These are phyloP conservation scores for Byasa hedistus DNA, from an alignment of 2,888 invertebrate genomes.

Conservation along the genomic window DNA sequence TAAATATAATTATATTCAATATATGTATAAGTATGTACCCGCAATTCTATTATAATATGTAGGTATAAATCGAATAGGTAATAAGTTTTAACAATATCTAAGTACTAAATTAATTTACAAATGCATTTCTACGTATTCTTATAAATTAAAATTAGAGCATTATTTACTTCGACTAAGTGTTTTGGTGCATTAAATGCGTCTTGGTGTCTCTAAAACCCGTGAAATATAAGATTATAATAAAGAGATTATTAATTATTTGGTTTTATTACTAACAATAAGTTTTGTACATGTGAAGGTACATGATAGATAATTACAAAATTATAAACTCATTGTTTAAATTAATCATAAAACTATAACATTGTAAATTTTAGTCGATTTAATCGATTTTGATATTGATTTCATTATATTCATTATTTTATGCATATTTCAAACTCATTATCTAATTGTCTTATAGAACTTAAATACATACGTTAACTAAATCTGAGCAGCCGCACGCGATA, in stretches of 20 bases:
- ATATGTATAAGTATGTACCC: slow-evolving; percentile 46
- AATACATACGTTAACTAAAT: no score
- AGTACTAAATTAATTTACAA: slow-evolving; percentile 22
- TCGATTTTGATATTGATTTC: slow-evolving; percentile 17
- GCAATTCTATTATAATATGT: slow-evolving; percentile 38
- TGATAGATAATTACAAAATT: no score
- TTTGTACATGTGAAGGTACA: no score
- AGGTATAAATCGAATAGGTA: slow-evolving; percentile 38
- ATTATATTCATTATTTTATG: no score
- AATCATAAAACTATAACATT: no score
- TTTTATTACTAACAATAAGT: no score
- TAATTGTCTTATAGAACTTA: no score
- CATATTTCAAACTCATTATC: no score
- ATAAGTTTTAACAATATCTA: slow-evolving; percentile 31
- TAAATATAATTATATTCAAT: slow-evolving; percentile 42
- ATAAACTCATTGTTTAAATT: no score
- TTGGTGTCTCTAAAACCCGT: slow-evolving; percentile 29
- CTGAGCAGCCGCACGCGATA: no score
- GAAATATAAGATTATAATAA: slow-evolving; percentile 17
- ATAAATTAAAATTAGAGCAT: slow-evolving; percentile 38
- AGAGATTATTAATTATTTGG: no score
- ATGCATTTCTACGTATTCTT: slow-evolving; percentile 26
- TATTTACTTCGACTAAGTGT: slow-evolving; percentile 38
- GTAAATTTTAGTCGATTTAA: slow-evolving; percentile 24
- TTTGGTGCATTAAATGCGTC: slow-evolving; percentile 31